Conservation (phyloP, 2,797 vertebrate species). For the Thripadectes ignobilis region DNA sequence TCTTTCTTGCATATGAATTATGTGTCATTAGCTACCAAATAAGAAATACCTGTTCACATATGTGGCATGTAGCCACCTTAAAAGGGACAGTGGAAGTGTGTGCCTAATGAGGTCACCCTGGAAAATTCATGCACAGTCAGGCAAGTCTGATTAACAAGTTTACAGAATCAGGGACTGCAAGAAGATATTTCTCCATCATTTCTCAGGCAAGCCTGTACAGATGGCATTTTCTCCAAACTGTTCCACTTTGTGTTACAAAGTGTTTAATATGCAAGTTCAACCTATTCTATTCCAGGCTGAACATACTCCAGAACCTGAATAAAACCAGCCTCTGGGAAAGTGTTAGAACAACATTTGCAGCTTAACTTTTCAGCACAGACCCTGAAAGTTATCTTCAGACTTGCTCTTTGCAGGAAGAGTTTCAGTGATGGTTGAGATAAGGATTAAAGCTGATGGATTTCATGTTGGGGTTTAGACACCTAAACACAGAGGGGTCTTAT, state of each 20-base stretch:
- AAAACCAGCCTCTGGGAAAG: not conserved
- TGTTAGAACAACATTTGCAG: not conserved
- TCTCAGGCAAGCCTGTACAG: conserved; percentile 1
- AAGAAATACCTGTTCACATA: not conserved
- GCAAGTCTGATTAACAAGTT: not conserved
- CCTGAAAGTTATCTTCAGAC: not conserved
- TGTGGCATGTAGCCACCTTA: not conserved
- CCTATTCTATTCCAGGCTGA: conserved; percentile 24
- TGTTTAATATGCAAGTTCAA: conserved; percentile 14
- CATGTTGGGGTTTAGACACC: not conserved
- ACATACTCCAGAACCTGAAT: not conserved
- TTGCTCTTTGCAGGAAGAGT: not conserved
- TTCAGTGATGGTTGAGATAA: not conserved
- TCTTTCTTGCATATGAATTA: not conserved
- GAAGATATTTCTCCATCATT: not conserved
- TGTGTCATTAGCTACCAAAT: not conserved
- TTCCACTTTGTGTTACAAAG: not conserved
- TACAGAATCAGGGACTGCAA: not conserved
- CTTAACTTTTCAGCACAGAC: not conserved
- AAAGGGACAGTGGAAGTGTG: not conserved
- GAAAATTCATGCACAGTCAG: not conserved
- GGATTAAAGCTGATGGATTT: not conserved
- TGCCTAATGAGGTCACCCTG: not conserved
- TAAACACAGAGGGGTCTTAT: not conserved
- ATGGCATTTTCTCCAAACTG: conserved; percentile 10